These are phyloP conservation scores for Mormyrus lacerda DNA, from an alignment of 2,113 vertebrate genomes.

Conservation along the genomic window DNA sequence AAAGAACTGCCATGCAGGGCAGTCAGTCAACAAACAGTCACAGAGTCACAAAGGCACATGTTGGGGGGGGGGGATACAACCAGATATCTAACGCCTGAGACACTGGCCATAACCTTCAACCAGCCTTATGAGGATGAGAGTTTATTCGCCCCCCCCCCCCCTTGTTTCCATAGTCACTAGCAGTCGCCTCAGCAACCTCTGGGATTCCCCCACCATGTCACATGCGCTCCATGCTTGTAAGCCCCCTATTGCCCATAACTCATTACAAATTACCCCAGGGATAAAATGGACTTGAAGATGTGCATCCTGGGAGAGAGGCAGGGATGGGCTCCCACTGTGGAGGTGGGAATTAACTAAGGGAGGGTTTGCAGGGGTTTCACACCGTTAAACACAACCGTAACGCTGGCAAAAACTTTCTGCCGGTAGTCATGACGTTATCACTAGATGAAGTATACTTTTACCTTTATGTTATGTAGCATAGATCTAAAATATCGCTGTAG, in stretches of 20 bases:
- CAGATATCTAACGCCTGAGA: background rate
- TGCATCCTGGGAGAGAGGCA: background rate
- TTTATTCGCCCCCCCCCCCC: background rate
- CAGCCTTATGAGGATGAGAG: background rate
- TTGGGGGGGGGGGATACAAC: background rate
- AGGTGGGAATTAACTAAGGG: background rate
- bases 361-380: background rate
- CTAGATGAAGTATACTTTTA: background rate
- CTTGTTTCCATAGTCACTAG: background rate
- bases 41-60: background rate
- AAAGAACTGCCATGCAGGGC: background rate
- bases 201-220: background rate
- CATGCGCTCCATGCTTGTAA: no score
- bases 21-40: background rate
- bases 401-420: background rate
- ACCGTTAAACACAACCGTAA: background rate
- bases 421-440: background rate
- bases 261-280: slow-evolving; percentile 10
- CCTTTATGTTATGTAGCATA: background rate
- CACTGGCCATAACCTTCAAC: background rate
- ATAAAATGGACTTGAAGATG: background rate
- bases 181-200: background rate
- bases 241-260: background rate
- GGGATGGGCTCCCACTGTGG: background rate
- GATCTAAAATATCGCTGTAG: background rate